phyloP scores from a whole-genome alignment of 1,140 invertebrate genomes.

The Thereuonema tuberculata region DNA sequence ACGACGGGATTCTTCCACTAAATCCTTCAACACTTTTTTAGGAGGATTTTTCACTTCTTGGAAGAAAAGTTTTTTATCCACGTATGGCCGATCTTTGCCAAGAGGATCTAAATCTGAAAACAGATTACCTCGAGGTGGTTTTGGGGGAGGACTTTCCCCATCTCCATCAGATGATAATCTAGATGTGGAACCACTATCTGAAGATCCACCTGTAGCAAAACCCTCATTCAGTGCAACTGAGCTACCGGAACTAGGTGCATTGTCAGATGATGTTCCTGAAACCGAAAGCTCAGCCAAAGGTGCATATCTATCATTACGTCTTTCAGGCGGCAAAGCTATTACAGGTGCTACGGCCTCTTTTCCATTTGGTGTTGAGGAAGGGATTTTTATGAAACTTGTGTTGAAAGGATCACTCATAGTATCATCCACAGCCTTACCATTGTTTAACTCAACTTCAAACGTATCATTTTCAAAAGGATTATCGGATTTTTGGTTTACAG shows the following conservation, averaged over 20 bases:
- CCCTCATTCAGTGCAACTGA: too few species aligned
- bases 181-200: too few species aligned
- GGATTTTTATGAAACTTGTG: neutral
- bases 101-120: slow-evolving; percentile 57
- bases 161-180: too few species aligned
- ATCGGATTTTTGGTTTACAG: neutral
- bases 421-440: neutral
- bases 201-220: too few species aligned
- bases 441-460: neutral
- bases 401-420: neutral
- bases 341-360: neutral
- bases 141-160: neutral
- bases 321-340: slow-evolving; percentile 10
- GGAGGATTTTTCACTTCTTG: slow-evolving; percentile 83
- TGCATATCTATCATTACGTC: slow-evolving; percentile 16
- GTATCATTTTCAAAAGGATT: neutral
- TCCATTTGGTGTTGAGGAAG: neutral
- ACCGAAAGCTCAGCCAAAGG: slow-evolving; percentile 7
- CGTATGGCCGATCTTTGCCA: slow-evolving; percentile 60
- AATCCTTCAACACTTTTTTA: slow-evolving; percentile 74
- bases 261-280: too few species aligned
- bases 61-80: slow-evolving; percentile 91
- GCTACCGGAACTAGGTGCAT: too few species aligned
- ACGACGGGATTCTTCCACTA: slow-evolving; percentile 33
- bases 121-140: slow-evolving; percentile 28